phyloP scores from a whole-genome alignment of 2,113 vertebrate species.

The Ibidorhyncha struthersii region DNA sequence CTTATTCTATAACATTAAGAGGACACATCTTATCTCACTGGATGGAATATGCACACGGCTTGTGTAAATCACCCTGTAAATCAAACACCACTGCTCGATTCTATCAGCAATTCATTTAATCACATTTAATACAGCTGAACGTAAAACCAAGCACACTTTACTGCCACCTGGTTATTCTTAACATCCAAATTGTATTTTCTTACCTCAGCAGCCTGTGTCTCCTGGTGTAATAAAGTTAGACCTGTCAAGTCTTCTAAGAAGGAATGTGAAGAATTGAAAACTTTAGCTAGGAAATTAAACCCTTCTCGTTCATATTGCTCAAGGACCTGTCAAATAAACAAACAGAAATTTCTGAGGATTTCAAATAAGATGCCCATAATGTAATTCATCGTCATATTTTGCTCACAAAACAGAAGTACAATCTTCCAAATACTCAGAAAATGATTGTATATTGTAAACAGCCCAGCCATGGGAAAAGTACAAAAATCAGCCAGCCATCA shows the following conservation, averaged over 20 bases:
- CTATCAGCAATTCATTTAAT: neutral
- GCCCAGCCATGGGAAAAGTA: neutral
- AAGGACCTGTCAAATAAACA: conserved; percentile 84
- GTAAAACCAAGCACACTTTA: neutral
- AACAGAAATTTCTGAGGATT: neutral
- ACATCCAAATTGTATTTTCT: neutral
- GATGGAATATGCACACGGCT: neutral
- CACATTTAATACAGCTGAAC: neutral
- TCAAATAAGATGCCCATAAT: neutral
- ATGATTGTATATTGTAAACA: neutral
- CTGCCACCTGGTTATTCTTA: neutral
- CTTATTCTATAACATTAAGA: neutral
- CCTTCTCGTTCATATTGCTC: conserved; percentile 92
- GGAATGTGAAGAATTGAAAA: conserved; percentile 99
- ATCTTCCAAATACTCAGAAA: neutral
- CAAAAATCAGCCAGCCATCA: neutral
- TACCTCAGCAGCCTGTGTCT: conserved; percentile 98
- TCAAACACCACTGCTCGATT: neutral
- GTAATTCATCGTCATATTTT: neutral
- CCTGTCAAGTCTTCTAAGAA: conserved; percentile 98
- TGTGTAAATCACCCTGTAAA: neutral
- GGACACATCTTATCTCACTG: neutral
- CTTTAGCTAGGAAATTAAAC: conserved; percentile 91
- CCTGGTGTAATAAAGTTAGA: conserved; percentile 94
- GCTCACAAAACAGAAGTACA: neutral